Base-by-base conservation (phyloP, 2,888 invertebrate genomes). In the Oscheius sp. region DNA sequence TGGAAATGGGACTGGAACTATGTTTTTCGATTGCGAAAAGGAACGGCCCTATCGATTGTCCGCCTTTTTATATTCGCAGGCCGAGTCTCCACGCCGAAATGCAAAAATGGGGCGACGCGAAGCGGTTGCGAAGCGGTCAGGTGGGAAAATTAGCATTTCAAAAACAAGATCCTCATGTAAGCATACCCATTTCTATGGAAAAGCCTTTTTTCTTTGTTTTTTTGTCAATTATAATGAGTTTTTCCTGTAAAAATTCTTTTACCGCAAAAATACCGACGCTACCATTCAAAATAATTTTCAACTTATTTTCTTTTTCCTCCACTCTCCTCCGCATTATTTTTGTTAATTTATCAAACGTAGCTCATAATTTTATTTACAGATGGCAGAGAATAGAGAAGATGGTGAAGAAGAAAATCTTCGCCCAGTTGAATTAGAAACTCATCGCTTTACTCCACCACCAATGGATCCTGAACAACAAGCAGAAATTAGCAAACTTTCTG, bases 401-500 rank as follows among this genome's bases (percentile, higher is more conserved):
- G 35, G 9, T 35, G 35, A 35, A 6, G 52, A 52, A 21, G 52
- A 21, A 6, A n/a, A n/a, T 52, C 3, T 52, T n/a, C 52, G 52
- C 52, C 18, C 52, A 6, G 52, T 52, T 52, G 52, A 52, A 52
- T 52, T 52, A 12, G 52, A 52, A n/a, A 52, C 52, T 2, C 35
- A 35, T 35, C 35, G 35, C 35, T 35, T 35, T 9, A 35, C 35
- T 35, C 35, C 35, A 35, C 35, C 35, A 35, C 66, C 66, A n/a
- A 16, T 56, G 41, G 69, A 69, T 25, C 21, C 21, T 6, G 35
- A 61, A 9, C 52, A 59, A 12, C 9, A 16, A 29, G 71, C 71
- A 18, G 71, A 71, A 35, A 59, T 61, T 9, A 71, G 61, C 23
- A 18, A 55, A 3, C 21, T 70, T 25, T 53, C 46, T 5, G 71